These are phyloP conservation scores for Agrochola lota DNA, from an alignment of 2,888 invertebrate genomes.

Conservation along the genomic window DNA sequence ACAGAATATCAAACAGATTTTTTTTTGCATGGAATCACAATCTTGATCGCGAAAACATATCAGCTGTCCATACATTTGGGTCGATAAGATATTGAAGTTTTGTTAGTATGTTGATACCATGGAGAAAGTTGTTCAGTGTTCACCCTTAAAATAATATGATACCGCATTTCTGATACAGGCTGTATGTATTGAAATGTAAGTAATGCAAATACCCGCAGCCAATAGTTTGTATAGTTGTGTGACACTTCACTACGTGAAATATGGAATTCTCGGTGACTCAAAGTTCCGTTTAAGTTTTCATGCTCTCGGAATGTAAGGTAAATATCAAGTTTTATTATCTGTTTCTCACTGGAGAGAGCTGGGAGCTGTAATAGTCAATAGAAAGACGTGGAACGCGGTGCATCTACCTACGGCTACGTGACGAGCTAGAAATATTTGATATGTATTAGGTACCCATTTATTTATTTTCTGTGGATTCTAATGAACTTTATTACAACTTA, in stretches of 20 bases:
- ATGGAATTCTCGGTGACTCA: neutral
- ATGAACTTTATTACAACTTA: too few species aligned
- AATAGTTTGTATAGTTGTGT: constrained; percentile 35
- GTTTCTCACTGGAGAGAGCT: neutral
- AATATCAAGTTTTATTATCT: constrained; percentile 33
- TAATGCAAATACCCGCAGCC: constrained; percentile 2
- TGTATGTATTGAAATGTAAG: neutral
- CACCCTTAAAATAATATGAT: neutral
- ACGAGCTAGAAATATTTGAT: neutral
- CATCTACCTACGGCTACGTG: neutral
- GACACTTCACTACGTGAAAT: constrained; percentile 16
- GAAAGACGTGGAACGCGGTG: neutral
- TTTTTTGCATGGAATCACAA: neutral
- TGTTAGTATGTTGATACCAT: neutral
- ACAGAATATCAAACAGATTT: neutral
- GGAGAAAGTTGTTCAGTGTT: too few species aligned
- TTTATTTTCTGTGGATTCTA: neutral
- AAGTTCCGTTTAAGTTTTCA: constrained; percentile 36
- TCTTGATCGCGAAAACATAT: neutral
- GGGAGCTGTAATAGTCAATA: constrained; percentile 34
- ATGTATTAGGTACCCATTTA: neutral
- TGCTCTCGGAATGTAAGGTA: constrained; percentile 1
- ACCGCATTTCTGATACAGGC: neutral
- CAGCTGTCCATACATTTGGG: neutral
- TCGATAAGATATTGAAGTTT: too few species aligned